Conservation (phyloP, 92 coral and sea anemone genomes). For the Zoanthus sociatus region DNA sequence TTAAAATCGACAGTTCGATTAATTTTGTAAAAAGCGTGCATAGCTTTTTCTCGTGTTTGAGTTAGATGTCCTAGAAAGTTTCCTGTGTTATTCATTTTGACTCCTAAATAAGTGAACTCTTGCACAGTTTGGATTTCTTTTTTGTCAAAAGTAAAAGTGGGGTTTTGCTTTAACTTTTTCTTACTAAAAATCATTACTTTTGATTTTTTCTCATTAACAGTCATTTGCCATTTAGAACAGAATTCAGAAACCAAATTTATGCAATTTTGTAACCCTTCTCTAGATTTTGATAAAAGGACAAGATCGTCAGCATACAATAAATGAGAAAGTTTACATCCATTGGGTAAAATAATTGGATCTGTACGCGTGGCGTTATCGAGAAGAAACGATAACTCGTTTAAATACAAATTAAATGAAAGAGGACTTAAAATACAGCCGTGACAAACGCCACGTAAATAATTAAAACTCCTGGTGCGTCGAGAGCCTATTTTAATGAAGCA, state of each 20-base stretch:
- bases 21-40: not conserved
- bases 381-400: too few species aligned
- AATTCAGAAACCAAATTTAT: constrained; percentile 36
- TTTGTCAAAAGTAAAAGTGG: not conserved
- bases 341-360: not conserved
- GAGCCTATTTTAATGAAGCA: constrained; percentile 48
- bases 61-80: too few species aligned
- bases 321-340: constrained; percentile 35
- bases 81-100: too few species aligned
- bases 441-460: not conserved
- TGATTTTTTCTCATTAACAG: not conserved
- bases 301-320: not conserved
- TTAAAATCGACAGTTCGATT: not conserved
- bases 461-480: constrained; percentile 26
- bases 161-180: constrained; percentile 5
- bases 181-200: not conserved
- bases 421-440: too few species aligned
- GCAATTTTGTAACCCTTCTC: constrained; percentile 14
- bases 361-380: too few species aligned
- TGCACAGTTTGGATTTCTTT: too few species aligned
- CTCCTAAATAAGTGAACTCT: too few species aligned
- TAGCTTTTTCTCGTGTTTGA: too few species aligned
- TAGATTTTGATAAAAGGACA: too few species aligned
- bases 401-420: too few species aligned
- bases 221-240: constrained; percentile 38